phyloP scores from a whole-genome alignment of 2,797 vertebrate genomes.

The Novumbra hubbsi region DNA sequence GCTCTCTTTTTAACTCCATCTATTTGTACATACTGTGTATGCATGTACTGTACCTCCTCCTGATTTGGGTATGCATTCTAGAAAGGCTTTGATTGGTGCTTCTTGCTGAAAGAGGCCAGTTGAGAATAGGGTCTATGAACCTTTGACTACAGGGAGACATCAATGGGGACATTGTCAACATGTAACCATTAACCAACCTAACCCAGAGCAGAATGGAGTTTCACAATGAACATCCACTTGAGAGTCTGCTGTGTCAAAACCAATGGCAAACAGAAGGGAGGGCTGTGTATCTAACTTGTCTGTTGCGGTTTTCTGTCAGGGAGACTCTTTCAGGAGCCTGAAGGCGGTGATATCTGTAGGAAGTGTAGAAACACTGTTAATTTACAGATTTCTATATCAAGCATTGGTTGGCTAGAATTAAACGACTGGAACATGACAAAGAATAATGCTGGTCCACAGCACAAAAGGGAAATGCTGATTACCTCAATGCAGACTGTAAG shows the following conservation, averaged over 20 bases:
- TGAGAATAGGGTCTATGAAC: constrained; percentile 24
- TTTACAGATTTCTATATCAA: no score
- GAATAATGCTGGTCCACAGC: no score
- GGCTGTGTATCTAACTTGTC: no score
- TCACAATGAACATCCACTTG: constrained; percentile 36
- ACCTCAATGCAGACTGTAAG: no score
- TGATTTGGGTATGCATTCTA: not conserved
- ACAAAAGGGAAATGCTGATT: no score
- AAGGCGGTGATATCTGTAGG: no score
- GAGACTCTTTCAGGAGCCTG: no score
- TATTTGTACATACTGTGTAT: not conserved
- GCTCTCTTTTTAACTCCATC: not conserved
- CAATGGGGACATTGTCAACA: constrained; percentile 5
- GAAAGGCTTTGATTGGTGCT: not conserved
- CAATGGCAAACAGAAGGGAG: no score
- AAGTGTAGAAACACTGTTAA: no score
- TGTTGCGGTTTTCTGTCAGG: no score
- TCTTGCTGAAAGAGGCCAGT: not conserved
- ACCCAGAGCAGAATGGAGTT: constrained; percentile 38
- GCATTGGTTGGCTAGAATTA: no score
- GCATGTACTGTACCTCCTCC: not conserved
- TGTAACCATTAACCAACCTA: constrained; percentile 40
- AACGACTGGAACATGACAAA: no score
- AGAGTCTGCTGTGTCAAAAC: constrained; percentile 7
- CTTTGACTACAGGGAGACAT: constrained; percentile 16